Base-by-base conservation (phyloP, 2,888 invertebrate species). In the Philonicus albiceps region DNA sequence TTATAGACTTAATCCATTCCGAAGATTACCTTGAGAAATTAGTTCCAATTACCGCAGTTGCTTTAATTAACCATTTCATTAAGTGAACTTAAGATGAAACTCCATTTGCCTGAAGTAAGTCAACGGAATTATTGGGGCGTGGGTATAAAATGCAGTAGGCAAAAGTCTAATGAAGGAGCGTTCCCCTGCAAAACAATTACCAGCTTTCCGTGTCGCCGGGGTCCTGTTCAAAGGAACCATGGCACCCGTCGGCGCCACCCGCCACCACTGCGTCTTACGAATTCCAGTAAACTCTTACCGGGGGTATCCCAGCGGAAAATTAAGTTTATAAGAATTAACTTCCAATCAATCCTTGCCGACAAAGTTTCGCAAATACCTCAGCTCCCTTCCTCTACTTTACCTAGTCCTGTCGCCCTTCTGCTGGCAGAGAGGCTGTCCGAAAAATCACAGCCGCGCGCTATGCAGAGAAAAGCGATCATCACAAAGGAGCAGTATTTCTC, bases 261-360 rank as follows among this genome's bases (percentile, higher is more conserved):
- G 64, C n/a, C 49, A 27, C 64, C 64, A 64, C 64, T 11, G 27
- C 11, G 64, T 64, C 64, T 22, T 22, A 64, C n/a, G 11, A 64
- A 64, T 64, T 64, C 64, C 27, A 27, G 27, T 64, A 64, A n/a
- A 22, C 64, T 64, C 27, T 27, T 22, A 64, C 64, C 19, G 64
- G 64, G 11, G 64, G 64, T 64, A 64, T 64, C 34, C 30, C 81
- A 81, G 27, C 49, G 74, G 81, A 81, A 81, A 81, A 81, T 81
- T 49, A 81, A 55, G 30, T 81, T 81, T 34, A 81, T 81, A 81
- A 53, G 53, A 81, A 81, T 81, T 76, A 76, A 76, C 34, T 40
- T 76, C 76, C 34, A 76, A 76, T 40, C 76, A 37, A 37, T 19
- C 37, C 76, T 76, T 19, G 31, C 34, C 34, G 74, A 37, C 37